Evolutionary conservation across 1,140 invertebrate genomes (phyloP), one percentile per base, ranked within the genome.

Genomic region (Drosophila saltans): DNA sequence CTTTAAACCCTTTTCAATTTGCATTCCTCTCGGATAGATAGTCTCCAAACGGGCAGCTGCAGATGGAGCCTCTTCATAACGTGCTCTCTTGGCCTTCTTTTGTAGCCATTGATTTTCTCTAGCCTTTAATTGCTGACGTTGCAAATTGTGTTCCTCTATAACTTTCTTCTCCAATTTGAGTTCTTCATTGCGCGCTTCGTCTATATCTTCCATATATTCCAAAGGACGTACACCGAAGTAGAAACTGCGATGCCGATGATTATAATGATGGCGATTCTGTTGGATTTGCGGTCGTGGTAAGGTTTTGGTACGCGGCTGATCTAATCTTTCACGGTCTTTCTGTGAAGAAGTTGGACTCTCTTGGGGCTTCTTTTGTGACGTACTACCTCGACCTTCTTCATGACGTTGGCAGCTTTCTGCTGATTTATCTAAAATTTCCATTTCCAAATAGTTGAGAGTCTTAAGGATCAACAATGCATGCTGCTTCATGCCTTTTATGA

Each of bases 161-260:
- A 86, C 83, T 7, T 75, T 81, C 7, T 65, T 56, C 52, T 69
- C 65, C 26, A 86, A 59, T 39, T 74, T 88, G 0, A 36, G 43
- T 24, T 86, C 83, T 66, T 86, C 83, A 11, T 45, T 52, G 11
- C 62, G 40, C 1, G 83, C 69, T 6, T 60, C 16, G 0, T 33
- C 69, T 39, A 72, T 43, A 10, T 59, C 60, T 7, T 73, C 72
- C 2, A 5, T 8, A 5, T 66, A 6, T 6, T 43, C 69, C 7
- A 67, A 43, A 7, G 70, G 61, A 4, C 59, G 65, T 1, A 77
- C 60, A 1, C 83, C 83, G 57, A 86, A 88, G 11, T 65, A 69
- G 36, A 83, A 86, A 0, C 39, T 7, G 1, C n/a, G 24, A 57
- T 28, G 52, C 1, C 21, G 2, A 39, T 58, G 21, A 4, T 0